Conservation (phyloP, 1,140 invertebrate species). For the Drosophila truncata region DNA sequence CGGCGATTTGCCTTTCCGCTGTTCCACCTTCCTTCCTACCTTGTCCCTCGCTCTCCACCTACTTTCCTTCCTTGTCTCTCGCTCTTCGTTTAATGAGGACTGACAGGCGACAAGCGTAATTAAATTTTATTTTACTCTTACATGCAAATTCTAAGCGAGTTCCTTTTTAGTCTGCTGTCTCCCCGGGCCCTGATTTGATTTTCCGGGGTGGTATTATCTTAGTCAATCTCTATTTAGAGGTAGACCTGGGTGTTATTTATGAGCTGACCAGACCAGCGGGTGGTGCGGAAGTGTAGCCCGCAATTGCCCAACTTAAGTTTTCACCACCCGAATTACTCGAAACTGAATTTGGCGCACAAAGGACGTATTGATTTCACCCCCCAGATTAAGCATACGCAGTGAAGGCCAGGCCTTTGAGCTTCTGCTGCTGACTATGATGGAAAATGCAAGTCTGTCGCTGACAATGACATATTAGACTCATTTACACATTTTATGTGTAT, state of each 20-base stretch:
- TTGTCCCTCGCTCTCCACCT: neutral
- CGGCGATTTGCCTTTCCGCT: slow-evolving; percentile 45
- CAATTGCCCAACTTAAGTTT: slow-evolving; percentile 45
- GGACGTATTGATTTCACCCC: slow-evolving; percentile 70
- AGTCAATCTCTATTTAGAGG: slow-evolving; percentile 12
- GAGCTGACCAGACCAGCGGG: slow-evolving; percentile 65
- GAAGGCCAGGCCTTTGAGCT: slow-evolving; percentile 27
- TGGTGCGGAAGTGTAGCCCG: slow-evolving; percentile 46
- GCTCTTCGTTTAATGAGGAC: slow-evolving; percentile 73
- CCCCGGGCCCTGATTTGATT: slow-evolving; percentile 67
- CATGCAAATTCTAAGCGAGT: slow-evolving; percentile 74
- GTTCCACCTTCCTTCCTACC: slow-evolving; percentile 4
- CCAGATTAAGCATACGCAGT: slow-evolving; percentile 58
- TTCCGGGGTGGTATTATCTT: slow-evolving; percentile 48
- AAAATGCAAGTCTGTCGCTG: slow-evolving; percentile 65
- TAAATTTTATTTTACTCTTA: slow-evolving; percentile 84
- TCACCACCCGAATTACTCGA: slow-evolving; percentile 36
- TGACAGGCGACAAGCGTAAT: slow-evolving; percentile 84
- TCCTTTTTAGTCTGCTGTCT: slow-evolving; percentile 41
- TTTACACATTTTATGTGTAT: slow-evolving; percentile 63
- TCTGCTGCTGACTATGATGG: slow-evolving; percentile 65
- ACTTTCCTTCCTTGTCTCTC: slow-evolving; percentile 23
- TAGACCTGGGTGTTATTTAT: slow-evolving; percentile 63
- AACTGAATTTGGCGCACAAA: slow-evolving; percentile 49
- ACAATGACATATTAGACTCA: slow-evolving; percentile 78